Base-by-base conservation (phyloP, 2,888 invertebrate genomes). In the Drosophila nigricruria region DNA sequence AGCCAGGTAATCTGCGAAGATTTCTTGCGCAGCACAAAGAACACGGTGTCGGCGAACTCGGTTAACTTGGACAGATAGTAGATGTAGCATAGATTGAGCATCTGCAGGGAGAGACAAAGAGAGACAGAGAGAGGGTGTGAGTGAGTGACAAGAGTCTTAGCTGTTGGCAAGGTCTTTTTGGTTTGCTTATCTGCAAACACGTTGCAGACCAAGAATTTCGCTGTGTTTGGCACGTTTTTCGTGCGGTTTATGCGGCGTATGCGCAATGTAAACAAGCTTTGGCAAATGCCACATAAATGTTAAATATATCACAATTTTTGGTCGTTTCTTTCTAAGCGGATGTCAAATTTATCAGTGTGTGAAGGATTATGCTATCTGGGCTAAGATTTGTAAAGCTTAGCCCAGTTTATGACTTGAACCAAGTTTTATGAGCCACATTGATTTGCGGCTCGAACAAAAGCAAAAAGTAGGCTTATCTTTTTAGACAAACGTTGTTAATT, bases 11-110 rank as follows among this genome's bases (percentile, higher is more conserved):
- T 96, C 93, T 98, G 98, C 38, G 95, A 95, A 73, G 97, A 95
- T 91, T 98, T 98, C 93, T 98, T 98, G 62, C 98, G 95, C 89
- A 98, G 94, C 47, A 98, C 97, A 93, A 98, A 98, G 94, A 98
- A 98, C 60, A 98, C 95, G 18, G 98, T 98, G 91, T 98, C 98
- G 36, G 97, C 94, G 27, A 98, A 95, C 92, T 98, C 98, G 8
- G 97, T 95, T 86, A 98, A 95, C 93, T 98, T 98, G 63, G 97
- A 97, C 79, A 98, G 92, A 92, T 97, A 97, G 92, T 98, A 98
- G 90, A 96, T 94, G 94, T 98, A 97, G 77, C 97, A 97, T 57
- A 93, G 81, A 68, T 93, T 93, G 14, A 93, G 87, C 93, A 93
- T 93, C 93, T 93, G 77, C 2, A 45, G 20, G 18, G 9, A 18